Evolutionary conservation across 2,113 vertebrate genomes (phyloP).

Genomic region (Hippocampus guttulatus): DNA sequence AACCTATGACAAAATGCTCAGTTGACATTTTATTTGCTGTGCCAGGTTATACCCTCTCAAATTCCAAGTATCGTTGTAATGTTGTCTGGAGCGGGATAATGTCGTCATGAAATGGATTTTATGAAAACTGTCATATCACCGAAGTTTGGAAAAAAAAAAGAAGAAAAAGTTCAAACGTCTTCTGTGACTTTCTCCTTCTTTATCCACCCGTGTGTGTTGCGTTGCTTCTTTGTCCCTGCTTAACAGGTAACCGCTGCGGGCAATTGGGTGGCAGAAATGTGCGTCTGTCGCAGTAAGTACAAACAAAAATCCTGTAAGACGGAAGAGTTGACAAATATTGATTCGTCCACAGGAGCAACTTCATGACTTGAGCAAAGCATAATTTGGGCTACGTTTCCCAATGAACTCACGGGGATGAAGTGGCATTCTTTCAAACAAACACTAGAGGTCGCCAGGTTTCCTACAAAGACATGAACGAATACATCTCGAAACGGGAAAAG

Average conservation of each 20-base stretch:
- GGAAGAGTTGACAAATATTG: too few species aligned
- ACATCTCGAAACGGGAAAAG: not conserved
- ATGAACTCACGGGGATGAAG: not conserved
- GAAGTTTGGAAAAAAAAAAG: not conserved
- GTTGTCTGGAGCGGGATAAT: constrained; percentile 18
- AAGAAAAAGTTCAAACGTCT: not conserved
- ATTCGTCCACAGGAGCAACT: too few species aligned
- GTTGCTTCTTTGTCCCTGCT: not conserved
- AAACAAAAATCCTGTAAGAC: too few species aligned
- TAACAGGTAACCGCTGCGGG: not conserved
- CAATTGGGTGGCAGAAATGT: not conserved
- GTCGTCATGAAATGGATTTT: not conserved
- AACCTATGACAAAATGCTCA: not conserved
- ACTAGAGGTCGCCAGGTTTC: not conserved
- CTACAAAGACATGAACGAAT: not conserved
- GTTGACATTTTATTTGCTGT: constrained; percentile 1
- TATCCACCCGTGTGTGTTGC: not conserved
- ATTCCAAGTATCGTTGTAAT: not conserved
- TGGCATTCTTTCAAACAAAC: not conserved
- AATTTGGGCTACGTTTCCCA: too few species aligned
- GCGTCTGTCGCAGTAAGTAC: too few species aligned
- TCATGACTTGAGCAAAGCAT: too few species aligned
- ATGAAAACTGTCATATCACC: constrained; percentile 27
- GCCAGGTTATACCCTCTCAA: not conserved
- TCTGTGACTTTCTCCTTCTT: constrained; percentile 15